Conservation (phyloP, 2,888 invertebrate species). For the Ophion slaviceki region DNA sequence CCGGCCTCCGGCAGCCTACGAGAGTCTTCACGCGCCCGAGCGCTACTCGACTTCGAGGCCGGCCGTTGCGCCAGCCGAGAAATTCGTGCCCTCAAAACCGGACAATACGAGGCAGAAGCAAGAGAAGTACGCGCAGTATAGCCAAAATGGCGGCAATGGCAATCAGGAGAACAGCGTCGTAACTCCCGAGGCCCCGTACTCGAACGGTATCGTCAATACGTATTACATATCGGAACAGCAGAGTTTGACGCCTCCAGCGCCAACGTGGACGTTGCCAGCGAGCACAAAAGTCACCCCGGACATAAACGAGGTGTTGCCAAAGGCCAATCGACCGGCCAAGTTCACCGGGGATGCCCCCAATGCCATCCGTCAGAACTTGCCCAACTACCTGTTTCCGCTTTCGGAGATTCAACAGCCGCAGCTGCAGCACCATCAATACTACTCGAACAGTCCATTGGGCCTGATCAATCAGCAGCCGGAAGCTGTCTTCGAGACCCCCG, state of each 20-base stretch:
- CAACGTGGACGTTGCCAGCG: constrained; percentile 67
- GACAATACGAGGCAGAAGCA: constrained; percentile 49
- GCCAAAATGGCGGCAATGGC: constrained; percentile 17
- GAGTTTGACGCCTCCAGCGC: constrained; percentile 69
- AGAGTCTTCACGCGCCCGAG: constrained; percentile 73
- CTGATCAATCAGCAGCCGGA: constrained; percentile 72
- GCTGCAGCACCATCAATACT: constrained; percentile 54
- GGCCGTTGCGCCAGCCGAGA: constrained; percentile 64
- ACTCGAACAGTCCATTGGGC: constrained; percentile 57
- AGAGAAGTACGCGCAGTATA: constrained; percentile 36
- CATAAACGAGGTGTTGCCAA: constrained; percentile 79
- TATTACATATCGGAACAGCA: constrained; percentile 77
- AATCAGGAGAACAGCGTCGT: constrained; percentile 56
- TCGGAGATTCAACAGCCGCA: constrained; percentile 69
- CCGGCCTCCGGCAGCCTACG: constrained; percentile 77
- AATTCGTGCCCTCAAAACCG: constrained; percentile 69
- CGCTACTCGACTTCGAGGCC: constrained; percentile 71
- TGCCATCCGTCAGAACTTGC: constrained; percentile 61
- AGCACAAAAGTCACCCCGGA: constrained; percentile 73
- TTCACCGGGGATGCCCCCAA: constrained; percentile 72
- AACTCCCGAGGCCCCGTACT: constrained; percentile 43
- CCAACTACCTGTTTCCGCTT: constrained; percentile 74
- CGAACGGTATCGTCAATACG: constrained; percentile 65
- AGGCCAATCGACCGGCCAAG: constrained; percentile 76
- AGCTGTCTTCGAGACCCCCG: constrained; percentile 79